Evolutionary conservation across 2,797 vertebrate genomes (phyloP).

Genomic region (Myotis pilosus): DNA sequence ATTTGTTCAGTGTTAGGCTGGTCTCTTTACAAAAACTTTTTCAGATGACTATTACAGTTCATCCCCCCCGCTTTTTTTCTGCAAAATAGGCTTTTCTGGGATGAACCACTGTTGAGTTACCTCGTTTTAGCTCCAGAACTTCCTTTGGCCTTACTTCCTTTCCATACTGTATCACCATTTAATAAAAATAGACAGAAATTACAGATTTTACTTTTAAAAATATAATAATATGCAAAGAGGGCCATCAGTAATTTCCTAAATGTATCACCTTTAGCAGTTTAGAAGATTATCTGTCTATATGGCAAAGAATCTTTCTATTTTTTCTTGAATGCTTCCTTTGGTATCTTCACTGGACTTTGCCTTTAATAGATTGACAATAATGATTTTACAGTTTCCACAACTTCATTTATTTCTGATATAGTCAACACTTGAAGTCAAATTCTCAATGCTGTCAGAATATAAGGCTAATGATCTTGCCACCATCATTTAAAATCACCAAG

Average conservation of each 20-base stretch:
- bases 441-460: neutral
- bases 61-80: neutral
- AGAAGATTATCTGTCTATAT: constrained; percentile 16
- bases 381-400: neutral
- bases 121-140: neutral
- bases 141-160: neutral
- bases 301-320: constrained; percentile 21
- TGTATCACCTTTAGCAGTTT: constrained; percentile 12
- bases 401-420: constrained; percentile 4
- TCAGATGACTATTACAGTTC: neutral
- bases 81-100: neutral
- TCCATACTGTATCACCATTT: neutral
- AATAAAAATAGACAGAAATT: constrained; percentile 17
- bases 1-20: constrained; percentile 24
- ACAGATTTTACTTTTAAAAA: constrained; percentile 30
- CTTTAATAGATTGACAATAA: neutral
- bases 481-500: neutral
- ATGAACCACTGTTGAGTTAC: neutral
- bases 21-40: neutral
- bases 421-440: neutral
- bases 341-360: neutral
- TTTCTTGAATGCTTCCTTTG: neutral
- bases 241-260: neutral
- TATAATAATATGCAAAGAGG: neutral
- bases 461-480: neutral